Conservation (phyloP, 2,888 invertebrate species). For the Phlogophora meticulosa region DNA sequence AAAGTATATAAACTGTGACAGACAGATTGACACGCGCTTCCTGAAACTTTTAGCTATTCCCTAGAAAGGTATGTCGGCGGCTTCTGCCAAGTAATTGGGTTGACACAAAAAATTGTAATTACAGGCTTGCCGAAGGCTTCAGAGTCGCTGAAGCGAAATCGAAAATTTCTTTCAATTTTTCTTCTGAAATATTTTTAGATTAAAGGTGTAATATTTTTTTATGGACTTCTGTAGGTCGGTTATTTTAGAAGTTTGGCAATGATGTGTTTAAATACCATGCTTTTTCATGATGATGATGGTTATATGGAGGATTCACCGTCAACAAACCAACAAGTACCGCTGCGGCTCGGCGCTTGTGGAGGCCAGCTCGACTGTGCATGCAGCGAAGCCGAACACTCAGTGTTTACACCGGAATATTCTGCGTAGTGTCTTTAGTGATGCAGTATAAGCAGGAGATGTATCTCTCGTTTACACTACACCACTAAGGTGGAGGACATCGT, state of each 20-base stretch:
- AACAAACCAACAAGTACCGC: too few relatives aligned
- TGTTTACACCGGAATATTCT: too few relatives aligned
- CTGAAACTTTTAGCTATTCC: slow-evolving; percentile 45
- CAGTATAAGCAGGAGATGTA: too few relatives aligned
- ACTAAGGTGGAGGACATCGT: too few relatives aligned
- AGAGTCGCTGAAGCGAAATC: slow-evolving; percentile 32
- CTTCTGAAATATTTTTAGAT: slow-evolving; percentile 16
- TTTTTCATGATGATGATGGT: too few relatives aligned
- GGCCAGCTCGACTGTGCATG: too few relatives aligned
- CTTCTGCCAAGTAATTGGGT: slow-evolving; percentile 48
- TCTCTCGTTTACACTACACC: too few relatives aligned
- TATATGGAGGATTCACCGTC: too few relatives aligned
- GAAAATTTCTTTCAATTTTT: slow-evolving; percentile 37
- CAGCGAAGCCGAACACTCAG: too few relatives aligned
- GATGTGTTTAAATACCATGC: too few relatives aligned
- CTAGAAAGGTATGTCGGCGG: slow-evolving; percentile 36
- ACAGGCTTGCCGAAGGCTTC: slow-evolving; percentile 38
- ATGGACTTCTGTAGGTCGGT: not conserved
- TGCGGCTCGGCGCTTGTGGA: too few relatives aligned
- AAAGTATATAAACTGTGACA: slow-evolving; percentile 60
- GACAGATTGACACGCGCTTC: slow-evolving; percentile 58
- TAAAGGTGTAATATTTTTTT: slow-evolving; percentile 4
- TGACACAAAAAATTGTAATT: slow-evolving; percentile 59
- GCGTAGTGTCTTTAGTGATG: too few relatives aligned
- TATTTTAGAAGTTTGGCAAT: not conserved